phyloP scores from a whole-genome alignment of 1,140 invertebrate genomes.

The Trichonephila clavipes region DNA sequence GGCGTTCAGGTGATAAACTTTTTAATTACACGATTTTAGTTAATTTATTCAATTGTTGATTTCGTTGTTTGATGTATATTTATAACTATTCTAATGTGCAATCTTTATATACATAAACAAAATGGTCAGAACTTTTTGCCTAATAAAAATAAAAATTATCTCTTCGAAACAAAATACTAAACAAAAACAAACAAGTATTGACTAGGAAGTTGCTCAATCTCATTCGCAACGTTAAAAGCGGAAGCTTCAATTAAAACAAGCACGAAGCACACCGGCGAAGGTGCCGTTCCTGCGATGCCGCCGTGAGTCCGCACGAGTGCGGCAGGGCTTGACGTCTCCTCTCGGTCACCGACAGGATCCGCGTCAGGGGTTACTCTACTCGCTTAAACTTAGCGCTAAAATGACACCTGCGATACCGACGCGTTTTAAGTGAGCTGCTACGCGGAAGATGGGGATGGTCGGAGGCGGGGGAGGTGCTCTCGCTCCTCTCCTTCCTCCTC shows the following conservation, averaged over 20 bases:
- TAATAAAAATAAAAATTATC: background rate
- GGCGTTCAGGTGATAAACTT: no score
- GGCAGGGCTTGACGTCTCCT: conserved; percentile 19
- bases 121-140: background rate
- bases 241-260: background rate
- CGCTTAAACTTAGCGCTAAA: conserved; percentile 66
- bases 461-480: background rate
- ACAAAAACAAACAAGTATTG: background rate
- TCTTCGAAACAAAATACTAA: background rate
- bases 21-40: no score
- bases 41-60: background rate
- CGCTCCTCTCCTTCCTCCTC: conserved; percentile 25
- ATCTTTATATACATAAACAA: background rate
- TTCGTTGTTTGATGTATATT: background rate
- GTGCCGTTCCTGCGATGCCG: background rate
- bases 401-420: conserved; percentile 69
- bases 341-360: conserved; percentile 1
- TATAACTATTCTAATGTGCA: background rate
- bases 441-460: background rate
- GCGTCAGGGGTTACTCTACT: conserved; percentile 19
- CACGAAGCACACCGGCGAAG: background rate
- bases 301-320: background rate
- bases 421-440: conserved; percentile 44
- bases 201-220: background rate
- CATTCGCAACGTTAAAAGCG: background rate